Evolutionary conservation across 2,797 vertebrate species (phyloP).

Genomic region (Melanogrammus aeglefinus): DNA sequence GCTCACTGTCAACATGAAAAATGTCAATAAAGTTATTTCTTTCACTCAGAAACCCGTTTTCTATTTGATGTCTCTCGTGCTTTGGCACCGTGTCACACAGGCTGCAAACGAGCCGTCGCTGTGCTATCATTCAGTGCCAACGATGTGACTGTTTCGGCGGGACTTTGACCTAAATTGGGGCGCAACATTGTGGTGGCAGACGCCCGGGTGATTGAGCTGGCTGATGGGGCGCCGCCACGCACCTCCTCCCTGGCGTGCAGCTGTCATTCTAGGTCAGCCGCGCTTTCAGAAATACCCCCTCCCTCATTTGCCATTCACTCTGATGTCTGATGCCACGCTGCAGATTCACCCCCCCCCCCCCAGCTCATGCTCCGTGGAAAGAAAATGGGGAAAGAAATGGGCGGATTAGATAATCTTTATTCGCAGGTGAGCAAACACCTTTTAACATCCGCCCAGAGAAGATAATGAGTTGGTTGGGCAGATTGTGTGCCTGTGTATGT

Average conservation of each 20-base stretch:
- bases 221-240: constrained; percentile 18
- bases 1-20: neutral
- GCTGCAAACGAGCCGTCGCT: neutral
- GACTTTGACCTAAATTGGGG: constrained; percentile 30
- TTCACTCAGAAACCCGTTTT: neutral
- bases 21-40: neutral
- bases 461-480: constrained; percentile 54
- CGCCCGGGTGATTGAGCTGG: constrained; percentile 36
- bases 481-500: neutral
- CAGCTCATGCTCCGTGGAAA: neutral
- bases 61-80: constrained; percentile 5
- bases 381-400: constrained; percentile 31
- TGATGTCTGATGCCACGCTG: constrained; percentile 33
- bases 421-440: constrained; percentile 61
- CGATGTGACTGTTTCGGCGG: constrained; percentile 5
- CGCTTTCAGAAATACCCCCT: constrained; percentile 26
- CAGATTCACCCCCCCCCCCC: constrained; percentile 4
- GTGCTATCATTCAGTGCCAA: neutral
- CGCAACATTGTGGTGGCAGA: constrained; percentile 17
- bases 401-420: constrained; percentile 52
- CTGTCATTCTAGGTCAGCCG: constrained; percentile 45
- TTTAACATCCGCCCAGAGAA: constrained; percentile 57
- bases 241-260: constrained; percentile 42
- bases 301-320: constrained; percentile 37
- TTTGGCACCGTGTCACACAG: neutral